Percentiles rank a stretch among this genome's conserved stretches.
Evolutionary conservation across 2,113 vertebrate genomes (phyloP).

Genomic region (Suricata suricatta): DNA sequence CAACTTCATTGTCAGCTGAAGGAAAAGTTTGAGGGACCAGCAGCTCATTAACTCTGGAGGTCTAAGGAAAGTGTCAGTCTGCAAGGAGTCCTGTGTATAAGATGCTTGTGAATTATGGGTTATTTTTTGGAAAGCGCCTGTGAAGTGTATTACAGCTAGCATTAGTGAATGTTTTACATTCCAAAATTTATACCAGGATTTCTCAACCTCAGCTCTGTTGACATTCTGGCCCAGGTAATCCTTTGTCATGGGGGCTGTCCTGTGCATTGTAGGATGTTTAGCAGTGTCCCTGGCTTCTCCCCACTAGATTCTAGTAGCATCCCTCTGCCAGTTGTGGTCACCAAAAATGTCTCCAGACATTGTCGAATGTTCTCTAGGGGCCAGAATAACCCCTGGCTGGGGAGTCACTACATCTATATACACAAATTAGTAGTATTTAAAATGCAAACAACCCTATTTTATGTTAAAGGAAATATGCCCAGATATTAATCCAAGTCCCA

Average conservation of each 20-base stretch:
- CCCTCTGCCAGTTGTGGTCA: background rate
- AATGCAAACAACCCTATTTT: background rate
- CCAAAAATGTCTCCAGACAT: background rate
- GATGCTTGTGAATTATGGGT: background rate
- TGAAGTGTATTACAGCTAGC: background rate
- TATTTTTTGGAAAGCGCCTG: background rate
- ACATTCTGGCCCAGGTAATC: background rate
- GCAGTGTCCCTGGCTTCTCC: background rate
- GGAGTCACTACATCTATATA: background rate
- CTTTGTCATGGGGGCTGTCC: background rate
- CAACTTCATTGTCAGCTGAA: background rate
- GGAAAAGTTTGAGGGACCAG: background rate
- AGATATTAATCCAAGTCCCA: conserved; percentile 6
- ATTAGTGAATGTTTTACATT: background rate
- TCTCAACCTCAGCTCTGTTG: background rate
- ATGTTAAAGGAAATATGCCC: background rate
- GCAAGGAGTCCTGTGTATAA: background rate
- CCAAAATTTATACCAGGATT: background rate
- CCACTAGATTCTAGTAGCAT: background rate
- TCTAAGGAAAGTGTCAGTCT: background rate
- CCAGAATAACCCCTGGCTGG: background rate
- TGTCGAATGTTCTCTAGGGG: background rate
- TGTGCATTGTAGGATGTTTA: background rate
- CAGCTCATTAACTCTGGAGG: background rate
- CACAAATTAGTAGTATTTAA: background rate